These are phyloP conservation scores for Drosophila auraria DNA, from an alignment of 1,140 invertebrate species.

Conservation along the genomic window DNA sequence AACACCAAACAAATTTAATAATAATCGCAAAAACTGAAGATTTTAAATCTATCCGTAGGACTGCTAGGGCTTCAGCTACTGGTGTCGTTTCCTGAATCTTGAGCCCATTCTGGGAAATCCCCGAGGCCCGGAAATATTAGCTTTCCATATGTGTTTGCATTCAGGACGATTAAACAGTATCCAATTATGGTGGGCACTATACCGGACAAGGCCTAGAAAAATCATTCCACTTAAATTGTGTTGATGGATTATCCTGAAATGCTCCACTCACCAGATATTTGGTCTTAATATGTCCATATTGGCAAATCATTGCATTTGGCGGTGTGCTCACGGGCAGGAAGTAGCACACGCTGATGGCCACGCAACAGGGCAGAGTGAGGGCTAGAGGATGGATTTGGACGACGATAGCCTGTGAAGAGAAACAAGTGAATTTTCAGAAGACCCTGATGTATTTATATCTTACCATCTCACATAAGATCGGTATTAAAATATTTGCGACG, in stretches of 20 bases:
- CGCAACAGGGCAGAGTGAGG: constrained; percentile 92
- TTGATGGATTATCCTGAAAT: no score
- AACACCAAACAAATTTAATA: no score
- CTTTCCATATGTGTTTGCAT: constrained; percentile 43
- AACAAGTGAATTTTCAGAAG: background rate
- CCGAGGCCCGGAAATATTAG: constrained; percentile 14
- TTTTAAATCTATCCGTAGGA: no score
- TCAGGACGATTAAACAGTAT: constrained; percentile 6
- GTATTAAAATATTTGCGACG: constrained; percentile 91
- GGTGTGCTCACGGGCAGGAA: constrained; percentile 90
- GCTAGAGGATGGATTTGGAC: constrained; percentile 92
- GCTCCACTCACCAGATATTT: constrained; percentile 50
- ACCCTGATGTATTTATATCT: background rate
- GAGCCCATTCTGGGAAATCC: constrained; percentile 40
- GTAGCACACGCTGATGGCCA: constrained; percentile 91
- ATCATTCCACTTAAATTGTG: background rate
- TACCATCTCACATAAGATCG: constrained; percentile 91
- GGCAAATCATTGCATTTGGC: constrained; percentile 96
- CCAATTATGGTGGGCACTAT: constrained; percentile 87
- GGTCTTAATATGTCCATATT: constrained; percentile 86
- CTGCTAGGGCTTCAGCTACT: no score
- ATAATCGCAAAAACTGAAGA: no score
- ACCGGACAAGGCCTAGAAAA: constrained; percentile 87
- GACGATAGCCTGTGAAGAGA: constrained; percentile 85
- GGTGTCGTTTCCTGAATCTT: background rate